Evolutionary conservation across 2,888 invertebrate species (phyloP), one percentile per base, ranked within the genome.

Genomic region (Dicycla oo): DNA sequence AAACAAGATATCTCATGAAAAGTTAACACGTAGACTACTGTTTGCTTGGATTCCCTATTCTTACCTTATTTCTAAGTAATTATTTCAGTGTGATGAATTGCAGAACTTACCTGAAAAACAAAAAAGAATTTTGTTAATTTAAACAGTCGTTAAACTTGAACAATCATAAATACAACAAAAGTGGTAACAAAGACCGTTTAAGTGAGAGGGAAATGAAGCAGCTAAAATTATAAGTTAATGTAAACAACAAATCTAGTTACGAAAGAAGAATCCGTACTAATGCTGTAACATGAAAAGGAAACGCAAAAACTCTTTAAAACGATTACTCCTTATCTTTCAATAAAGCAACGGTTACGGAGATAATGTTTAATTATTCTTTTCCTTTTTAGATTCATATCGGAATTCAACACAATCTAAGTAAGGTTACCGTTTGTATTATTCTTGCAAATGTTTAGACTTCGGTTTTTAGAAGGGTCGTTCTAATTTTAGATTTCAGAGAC

Each of bases 91-190:
- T n/a, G 58, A 13, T 38, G 47, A 43, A 61, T 61, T 67, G 49
- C 1, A 30, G 47, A 66, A 84, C 84, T 84, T 84, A 84, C 84
- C 84, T 84, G 84, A 15, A 80, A 84, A 72, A 38, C 68, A 68
- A 60, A 10, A 67, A 72, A 58, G 1, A 3, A 20, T 11, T 34
- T 23, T 4, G 62, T 80, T 54, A 81, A 49, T 76, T 34, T 63
- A 56, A 72, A 60, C 26, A 62, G 1, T 30, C 11, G n/a, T 11
- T 70, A 5, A 40, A 30, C 18, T 43, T 56, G 0, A 47, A 64
- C 8, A 38, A 0, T 23, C 2, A 23, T 20, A 38, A 5, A 49
- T 15, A 45, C 30, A 18, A 30, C 2, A 51, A 54, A 11, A 54
- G 20, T 30, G 8, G 23, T 26, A 13, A 30, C 1, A 70, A 49